These are phyloP conservation scores for Bucorvus abyssinicus DNA, from an alignment of 2,797 vertebrate species.

Conservation along the genomic window DNA sequence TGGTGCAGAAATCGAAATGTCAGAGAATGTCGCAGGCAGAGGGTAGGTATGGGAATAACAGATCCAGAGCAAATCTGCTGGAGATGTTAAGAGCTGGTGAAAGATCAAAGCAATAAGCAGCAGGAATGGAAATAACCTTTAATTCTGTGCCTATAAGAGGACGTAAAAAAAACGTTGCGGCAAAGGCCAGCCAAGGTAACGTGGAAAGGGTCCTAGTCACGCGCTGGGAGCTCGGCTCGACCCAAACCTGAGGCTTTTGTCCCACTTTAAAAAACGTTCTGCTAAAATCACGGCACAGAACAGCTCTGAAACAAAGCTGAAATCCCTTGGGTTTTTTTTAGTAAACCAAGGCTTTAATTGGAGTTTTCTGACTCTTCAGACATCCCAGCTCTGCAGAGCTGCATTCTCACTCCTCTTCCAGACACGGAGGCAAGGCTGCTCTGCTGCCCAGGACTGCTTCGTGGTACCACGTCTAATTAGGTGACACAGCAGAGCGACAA, in stretches of 20 bases:
- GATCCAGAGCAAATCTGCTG: slow-evolving; percentile 66
- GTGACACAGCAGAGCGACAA: not conserved
- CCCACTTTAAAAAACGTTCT: not conserved
- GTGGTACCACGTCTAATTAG: not conserved
- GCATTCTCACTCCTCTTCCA: not conserved
- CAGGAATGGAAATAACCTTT: slow-evolving; percentile 65
- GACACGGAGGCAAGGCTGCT: not conserved
- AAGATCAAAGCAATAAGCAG: slow-evolving; percentile 61
- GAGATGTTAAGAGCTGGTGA: slow-evolving; percentile 58
- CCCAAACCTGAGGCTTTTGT: not conserved
- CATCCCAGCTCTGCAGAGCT: not conserved
- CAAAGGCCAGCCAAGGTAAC: slow-evolving; percentile 70
- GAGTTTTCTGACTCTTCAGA: not conserved
- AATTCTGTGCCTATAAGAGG: slow-evolving; percentile 51
- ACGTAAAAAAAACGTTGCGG: slow-evolving; percentile 35
- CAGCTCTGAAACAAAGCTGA: not conserved
- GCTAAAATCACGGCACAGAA: not conserved
- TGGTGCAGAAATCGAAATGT: slow-evolving; percentile 35
- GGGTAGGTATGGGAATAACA: slow-evolving; percentile 56
- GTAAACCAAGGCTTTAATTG: not conserved
- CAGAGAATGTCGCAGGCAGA: slow-evolving; percentile 53
- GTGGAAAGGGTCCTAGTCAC: slow-evolving; percentile 46
- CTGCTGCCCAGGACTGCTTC: rapidly evolving
- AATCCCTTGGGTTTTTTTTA: not conserved
- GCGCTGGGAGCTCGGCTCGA: not conserved